These are phyloP conservation scores for Eulemur albifrons DNA, from an alignment of 2,797 vertebrate species.

Conservation along the genomic window DNA sequence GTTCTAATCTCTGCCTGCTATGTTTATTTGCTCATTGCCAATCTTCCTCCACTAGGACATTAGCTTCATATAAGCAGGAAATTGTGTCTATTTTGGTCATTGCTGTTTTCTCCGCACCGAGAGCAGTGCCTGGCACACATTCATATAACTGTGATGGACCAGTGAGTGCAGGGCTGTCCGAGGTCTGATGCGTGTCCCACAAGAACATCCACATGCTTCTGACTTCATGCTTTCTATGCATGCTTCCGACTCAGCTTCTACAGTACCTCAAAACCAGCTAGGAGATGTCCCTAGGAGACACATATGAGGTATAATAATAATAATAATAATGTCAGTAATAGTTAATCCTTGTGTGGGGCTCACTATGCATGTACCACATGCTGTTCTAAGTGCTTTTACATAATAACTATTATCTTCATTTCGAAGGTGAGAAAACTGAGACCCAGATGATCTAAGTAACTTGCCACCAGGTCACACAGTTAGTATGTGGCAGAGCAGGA, in stretches of 20 bases:
- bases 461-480: neutral
- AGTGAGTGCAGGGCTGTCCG: neutral
- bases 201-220: neutral
- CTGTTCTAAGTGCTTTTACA: neutral
- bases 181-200: neutral
- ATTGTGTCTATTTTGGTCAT: neutral
- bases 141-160: neutral
- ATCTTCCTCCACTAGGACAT: neutral
- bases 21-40: neutral
- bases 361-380: neutral
- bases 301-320: neutral
- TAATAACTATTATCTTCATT: neutral
- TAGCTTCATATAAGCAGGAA: neutral
- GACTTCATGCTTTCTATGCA: neutral
- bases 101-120: neutral
- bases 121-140: neutral
- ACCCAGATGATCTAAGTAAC: neutral
- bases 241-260: neutral
- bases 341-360: neutral
- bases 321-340: neutral
- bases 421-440: slow-evolving; percentile 2
- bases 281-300: neutral
- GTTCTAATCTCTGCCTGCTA: neutral
- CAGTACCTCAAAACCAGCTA: neutral
- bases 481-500: neutral